A percentile compares a stretch with the other conserved stretches of the same genome.
phyloP scores from a whole-genome alignment of 2,113 vertebrate species.

The Lepus americanus region DNA sequence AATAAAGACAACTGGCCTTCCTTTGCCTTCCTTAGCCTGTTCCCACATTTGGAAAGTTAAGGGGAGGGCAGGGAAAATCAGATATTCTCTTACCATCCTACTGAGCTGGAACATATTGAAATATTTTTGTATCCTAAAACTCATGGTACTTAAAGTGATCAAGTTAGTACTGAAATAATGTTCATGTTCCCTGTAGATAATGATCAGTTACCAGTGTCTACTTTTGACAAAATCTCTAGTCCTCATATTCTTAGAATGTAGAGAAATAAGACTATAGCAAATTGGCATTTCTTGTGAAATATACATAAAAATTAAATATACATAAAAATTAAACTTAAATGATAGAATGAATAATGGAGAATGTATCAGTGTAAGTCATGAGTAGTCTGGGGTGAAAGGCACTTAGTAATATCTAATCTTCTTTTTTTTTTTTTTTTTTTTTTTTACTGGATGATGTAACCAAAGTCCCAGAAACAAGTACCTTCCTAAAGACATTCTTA shows the following conservation, averaged over 20 bases:
- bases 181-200: background rate
- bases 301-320: background rate
- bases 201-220: background rate
- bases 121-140: background rate
- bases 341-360: background rate
- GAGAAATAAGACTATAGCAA: background rate
- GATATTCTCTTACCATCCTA: background rate
- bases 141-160: background rate
- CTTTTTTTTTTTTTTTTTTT: too few relatives aligned
- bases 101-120: background rate
- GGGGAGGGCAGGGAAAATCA: background rate
- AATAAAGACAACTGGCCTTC: background rate
- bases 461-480: background rate
- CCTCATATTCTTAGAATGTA: background rate
- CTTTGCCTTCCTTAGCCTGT: background rate
- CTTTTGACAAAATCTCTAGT: background rate
- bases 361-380: background rate
- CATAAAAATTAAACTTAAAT: background rate
- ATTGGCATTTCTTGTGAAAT: background rate
- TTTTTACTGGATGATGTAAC: background rate
- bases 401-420: background rate
- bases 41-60: background rate
- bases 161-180: slow-evolving; percentile 23
- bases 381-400: background rate
- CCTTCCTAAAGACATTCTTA: background rate